A percentile compares a stretch with the other conserved stretches of the same genome.
Conservation (phyloP, 2,797 vertebrate genomes). For the Setipinna tenuifilis region DNA sequence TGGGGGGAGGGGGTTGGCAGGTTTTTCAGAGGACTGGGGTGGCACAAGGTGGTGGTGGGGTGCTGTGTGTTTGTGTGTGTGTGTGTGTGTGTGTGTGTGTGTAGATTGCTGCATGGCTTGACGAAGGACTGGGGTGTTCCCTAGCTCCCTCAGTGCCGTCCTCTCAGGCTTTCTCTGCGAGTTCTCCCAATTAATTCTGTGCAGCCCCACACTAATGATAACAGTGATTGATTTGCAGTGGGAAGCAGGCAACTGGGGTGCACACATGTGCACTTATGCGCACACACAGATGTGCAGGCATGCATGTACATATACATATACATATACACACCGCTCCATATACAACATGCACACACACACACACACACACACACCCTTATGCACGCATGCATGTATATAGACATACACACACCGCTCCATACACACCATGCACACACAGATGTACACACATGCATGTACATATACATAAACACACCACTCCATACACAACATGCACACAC, state of each 20-base stretch:
- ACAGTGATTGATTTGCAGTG: conserved; percentile 26
- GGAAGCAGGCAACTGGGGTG: conserved; percentile 1
- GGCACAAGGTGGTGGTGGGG: neutral
- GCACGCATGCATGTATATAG: no score
- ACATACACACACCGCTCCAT: no score
- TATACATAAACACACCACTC: no score
- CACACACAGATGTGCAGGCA: neutral
- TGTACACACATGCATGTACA: no score
- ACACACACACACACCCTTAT: neutral
- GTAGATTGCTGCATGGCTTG: neutral
- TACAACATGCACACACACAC: neutral
- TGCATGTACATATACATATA: neutral
- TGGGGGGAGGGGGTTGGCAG: no score
- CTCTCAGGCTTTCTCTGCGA: neutral
- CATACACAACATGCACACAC: no score
- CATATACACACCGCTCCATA: neutral
- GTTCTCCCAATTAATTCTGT: conserved; percentile 9
- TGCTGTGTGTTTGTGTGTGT: neutral
- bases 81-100: neutral
- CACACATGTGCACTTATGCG: neutral
- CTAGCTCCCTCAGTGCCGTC: neutral
- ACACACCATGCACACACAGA: no score
- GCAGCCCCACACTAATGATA: conserved; percentile 2
- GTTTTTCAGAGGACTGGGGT: neutral
- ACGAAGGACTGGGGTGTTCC: neutral